Evolutionary conservation across 92 coral and sea anemone genomes (phyloP).

Genomic region (Porites divaricata): DNA sequence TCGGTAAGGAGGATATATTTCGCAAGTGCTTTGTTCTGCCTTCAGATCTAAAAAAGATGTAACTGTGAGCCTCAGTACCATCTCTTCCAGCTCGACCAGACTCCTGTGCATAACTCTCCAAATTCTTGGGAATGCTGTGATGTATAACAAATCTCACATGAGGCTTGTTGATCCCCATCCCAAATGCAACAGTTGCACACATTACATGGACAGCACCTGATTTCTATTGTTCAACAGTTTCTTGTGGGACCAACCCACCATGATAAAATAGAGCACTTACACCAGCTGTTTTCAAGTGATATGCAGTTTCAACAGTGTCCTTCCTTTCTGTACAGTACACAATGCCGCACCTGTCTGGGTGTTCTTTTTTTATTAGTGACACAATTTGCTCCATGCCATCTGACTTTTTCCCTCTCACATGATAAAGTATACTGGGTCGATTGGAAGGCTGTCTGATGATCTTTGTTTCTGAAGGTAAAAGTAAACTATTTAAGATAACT

Average conservation of each 20-base stretch:
- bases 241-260: conserved; percentile 61
- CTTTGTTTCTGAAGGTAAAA: conserved; percentile 10
- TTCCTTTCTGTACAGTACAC: conserved; percentile 46
- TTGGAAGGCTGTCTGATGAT: conserved; percentile 49
- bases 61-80: conserved; percentile 38
- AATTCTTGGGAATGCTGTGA: conserved; percentile 53
- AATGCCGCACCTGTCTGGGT: conserved; percentile 57
- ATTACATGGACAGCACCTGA: conserved; percentile 50
- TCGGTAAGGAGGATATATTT: conserved; percentile 51
- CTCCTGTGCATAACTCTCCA: conserved; percentile 65
- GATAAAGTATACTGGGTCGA: conserved; percentile 33
- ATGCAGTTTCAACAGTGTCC: conserved; percentile 47
- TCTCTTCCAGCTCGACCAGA: conserved; percentile 74
- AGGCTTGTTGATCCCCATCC: conserved; percentile 72
- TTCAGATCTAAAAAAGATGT: conserved; percentile 57
- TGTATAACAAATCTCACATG: conserved; percentile 74
- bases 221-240: conserved; percentile 43
- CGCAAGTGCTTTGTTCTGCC: conserved; percentile 64
- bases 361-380: conserved; percentile 14
- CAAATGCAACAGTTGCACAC: conserved; percentile 74
- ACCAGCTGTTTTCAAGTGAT: conserved; percentile 43
- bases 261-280: conserved; percentile 57
- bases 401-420: conserved; percentile 48
- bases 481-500: conserved; percentile 35
- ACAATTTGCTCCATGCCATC: conserved; percentile 52